These are phyloP conservation scores for Argya squamiceps DNA, from an alignment of 2,797 vertebrate genomes.

Conservation along the genomic window DNA sequence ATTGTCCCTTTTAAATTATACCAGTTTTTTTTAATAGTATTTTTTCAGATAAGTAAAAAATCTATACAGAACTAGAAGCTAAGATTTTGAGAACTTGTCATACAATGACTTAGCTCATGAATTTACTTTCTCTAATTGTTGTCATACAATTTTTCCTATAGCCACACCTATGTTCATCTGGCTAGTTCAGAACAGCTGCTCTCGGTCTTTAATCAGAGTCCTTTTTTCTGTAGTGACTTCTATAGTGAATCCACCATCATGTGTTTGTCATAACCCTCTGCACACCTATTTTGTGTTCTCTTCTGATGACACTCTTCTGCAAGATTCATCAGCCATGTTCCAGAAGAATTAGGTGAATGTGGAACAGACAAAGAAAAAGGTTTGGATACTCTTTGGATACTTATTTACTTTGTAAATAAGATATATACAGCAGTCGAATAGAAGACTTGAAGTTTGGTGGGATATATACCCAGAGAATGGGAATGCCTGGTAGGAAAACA, in stretches of 20 bases:
- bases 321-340: neutral
- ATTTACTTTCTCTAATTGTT: neutral
- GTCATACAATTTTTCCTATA: neutral
- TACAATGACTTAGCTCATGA: neutral
- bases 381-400: neutral
- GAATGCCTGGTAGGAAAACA: neutral
- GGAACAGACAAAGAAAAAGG: neutral
- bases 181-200: neutral
- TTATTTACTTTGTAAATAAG: neutral
- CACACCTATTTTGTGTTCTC: neutral
- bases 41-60: neutral
- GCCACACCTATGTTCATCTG: neutral
- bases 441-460: neutral
- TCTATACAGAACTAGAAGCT: neutral
- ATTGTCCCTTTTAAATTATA: neutral
- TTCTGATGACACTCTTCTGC: neutral
- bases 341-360: neutral
- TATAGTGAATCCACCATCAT: neutral
- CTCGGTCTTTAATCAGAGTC: neutral
- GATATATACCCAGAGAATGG: neutral
- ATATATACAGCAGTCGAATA: neutral
- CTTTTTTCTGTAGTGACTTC: neutral
- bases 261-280: neutral
- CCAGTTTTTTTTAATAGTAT: fast-evolving
- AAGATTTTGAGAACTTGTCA: neutral